Evolutionary conservation across 2,888 invertebrate species (phyloP), one percentile per base, ranked within the genome.

Genomic region (Epinotia demarniana): DNA sequence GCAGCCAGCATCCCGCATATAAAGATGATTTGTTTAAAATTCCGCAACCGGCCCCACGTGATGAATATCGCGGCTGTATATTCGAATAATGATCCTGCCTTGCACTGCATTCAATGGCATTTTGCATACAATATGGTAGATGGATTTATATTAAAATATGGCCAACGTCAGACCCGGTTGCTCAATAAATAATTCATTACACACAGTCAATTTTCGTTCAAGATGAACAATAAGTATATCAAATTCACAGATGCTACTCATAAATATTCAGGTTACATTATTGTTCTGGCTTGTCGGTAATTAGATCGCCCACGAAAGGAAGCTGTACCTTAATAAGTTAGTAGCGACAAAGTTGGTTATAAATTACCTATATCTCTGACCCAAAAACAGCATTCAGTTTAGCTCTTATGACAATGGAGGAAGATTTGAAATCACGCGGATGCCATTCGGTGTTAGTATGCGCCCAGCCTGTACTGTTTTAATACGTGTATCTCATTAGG

Each of bases 101-200:
- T 91, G 92, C 91, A 91, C 92, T 87, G 93, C 89, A 92, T 94
- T 94, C 93, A 93, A 94, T 93, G 90, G 91, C 88, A 92, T 93
- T 94, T 94, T 93, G 93, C 93, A 93, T 94, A 94, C 94, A 94
- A 94, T 94, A 93, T 92, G 91, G 89, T 90, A 89, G 92, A 94
- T 92, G 92, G 92, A 92, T 94, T 93, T 93, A 92, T 93, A 94
- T 93, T 93, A 93, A 93, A 92, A 92, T 93, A 94, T 93, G 92
- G 91, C 90, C 82, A 90, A 91, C 91, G 92, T 93, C 93, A 93
- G 88, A 89, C 86, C 88, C 89, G 90, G 92, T 91, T 92, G 91
- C 88, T 90, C 85, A 86, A 93, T 93, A 92, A 93, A 94, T 93
- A 90, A 94, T 94, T 93, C 93, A 93, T 92, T 89, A 89, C 90